These are phyloP conservation scores for Micromussa lordhowensis DNA, from an alignment of 92 coral and sea anemone genomes.

Conservation along the genomic window DNA sequence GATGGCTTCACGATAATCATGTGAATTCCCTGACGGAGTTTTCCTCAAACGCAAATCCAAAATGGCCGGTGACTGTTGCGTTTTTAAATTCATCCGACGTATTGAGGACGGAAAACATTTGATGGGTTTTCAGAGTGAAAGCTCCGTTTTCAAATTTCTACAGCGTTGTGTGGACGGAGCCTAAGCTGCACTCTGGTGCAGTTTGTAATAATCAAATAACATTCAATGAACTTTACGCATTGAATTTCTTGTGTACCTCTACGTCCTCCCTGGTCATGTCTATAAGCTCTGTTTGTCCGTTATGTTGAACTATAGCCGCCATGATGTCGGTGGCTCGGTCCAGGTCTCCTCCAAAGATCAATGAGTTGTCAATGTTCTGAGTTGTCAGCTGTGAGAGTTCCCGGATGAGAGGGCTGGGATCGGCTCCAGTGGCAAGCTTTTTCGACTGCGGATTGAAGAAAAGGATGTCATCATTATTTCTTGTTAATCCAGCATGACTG, in stretches of 20 bases:
- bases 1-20: too few species aligned
- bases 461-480: not conserved
- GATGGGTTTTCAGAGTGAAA: too few species aligned
- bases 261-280: constrained; percentile 82
- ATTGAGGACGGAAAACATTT: too few species aligned
- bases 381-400: constrained; percentile 90
- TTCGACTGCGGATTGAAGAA: constrained; percentile 52
- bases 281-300: constrained; percentile 81
- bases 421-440: constrained; percentile 74
- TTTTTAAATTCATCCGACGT: too few species aligned
- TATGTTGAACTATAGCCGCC: constrained; percentile 93
- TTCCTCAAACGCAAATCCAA: too few species aligned
- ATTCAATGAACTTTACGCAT: too few species aligned
- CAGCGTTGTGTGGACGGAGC: too few species aligned
- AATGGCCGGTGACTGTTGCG: too few species aligned
- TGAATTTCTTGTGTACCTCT: constrained; percentile 67
- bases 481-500: not conserved
- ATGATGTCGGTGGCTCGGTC: constrained; percentile 88
- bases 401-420: constrained; percentile 90
- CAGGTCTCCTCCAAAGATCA: constrained; percentile 98
- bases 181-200: too few species aligned
- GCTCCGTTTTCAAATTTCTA: too few species aligned
- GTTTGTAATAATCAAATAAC: too few species aligned
- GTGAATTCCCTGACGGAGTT: too few species aligned
- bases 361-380: constrained; percentile 93